Conservation (phyloP, 2,113 vertebrate species). For the Pygoscelis adeliae region DNA sequence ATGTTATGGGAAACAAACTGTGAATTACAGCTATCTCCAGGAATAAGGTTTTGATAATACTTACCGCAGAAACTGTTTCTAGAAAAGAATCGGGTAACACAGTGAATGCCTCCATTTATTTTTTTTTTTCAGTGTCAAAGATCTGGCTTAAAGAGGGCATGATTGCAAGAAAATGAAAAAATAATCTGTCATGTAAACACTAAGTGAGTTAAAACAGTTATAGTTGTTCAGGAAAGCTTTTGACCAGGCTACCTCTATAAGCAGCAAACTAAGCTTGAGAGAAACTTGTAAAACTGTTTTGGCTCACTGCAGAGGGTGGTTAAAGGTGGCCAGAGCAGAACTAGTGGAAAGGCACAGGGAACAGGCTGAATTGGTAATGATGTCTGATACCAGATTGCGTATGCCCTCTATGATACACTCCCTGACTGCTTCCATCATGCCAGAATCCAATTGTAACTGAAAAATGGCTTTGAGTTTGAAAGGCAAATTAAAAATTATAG, state of each 20-base stretch:
- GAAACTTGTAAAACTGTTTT: not conserved
- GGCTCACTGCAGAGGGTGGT: not conserved
- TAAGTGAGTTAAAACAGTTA: not conserved
- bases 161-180: not conserved
- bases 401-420: not conserved
- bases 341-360: not conserved
- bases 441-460: not conserved
- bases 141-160: not conserved
- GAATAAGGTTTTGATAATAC: not conserved
- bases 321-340: not conserved
- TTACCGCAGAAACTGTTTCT: not conserved
- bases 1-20: not conserved
- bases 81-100: fast-evolving
- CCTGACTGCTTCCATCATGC: not conserved
- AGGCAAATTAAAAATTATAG: not conserved
- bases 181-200: not conserved
- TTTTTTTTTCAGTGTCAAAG: not conserved
- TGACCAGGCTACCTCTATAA: not conserved
- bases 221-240: not conserved
- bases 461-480: not conserved
- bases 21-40: not conserved
- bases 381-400: not conserved
- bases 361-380: not conserved
- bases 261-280: not conserved
- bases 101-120: not conserved